Base-by-base conservation (phyloP, 2,797 vertebrate genomes). In the Pagetopsis macropterus region DNA sequence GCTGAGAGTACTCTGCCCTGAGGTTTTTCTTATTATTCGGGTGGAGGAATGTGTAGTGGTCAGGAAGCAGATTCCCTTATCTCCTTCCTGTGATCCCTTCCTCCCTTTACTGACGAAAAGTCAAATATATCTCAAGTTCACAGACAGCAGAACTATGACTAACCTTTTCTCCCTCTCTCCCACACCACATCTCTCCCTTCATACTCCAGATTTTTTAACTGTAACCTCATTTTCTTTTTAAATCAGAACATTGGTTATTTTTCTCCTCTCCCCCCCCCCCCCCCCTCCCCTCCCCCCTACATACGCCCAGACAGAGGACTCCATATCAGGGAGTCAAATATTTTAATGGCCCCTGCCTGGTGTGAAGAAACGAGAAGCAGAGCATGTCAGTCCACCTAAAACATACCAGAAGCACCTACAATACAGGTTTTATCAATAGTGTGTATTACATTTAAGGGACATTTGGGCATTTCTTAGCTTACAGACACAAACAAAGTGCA, bases 31-130 rank as follows among this genome's bases (percentile, higher is more conserved):
- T 27, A 27, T 56, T 12, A 37, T 41, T 19, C 14, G 21, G 3
- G 13, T 5, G 13, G 13, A 0, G 0, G 14, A 14, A 43, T 40
- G 19, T 2, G 14, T n/a, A 21, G 40, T 4, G 43, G 23, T 23
- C 40, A 1, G 19, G 41, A 44, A 59, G 8, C 41, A 59, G 4
- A 23, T 23, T 14, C 19, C 40, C 17, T 48, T 40, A 56, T 56
- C 44, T 63, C 43, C 31, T 64, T 72, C 70, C 70, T 63, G 60
- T 8, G 23, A 48, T 3, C 43, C 16, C 3, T 45, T 16, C 13
- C 51, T 17, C 51, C 27, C 43, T 49, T 9, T 11, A 2, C 5
- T 5, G 1, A 13, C 9, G 15, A 6, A 27, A 27, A 45, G 33
- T 9, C 33, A 37, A 9, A 37, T 7, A 37, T 37, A 8, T 37